Conservation (phyloP, 2,888 invertebrate species). For the Teleogryllus oceanicus region DNA sequence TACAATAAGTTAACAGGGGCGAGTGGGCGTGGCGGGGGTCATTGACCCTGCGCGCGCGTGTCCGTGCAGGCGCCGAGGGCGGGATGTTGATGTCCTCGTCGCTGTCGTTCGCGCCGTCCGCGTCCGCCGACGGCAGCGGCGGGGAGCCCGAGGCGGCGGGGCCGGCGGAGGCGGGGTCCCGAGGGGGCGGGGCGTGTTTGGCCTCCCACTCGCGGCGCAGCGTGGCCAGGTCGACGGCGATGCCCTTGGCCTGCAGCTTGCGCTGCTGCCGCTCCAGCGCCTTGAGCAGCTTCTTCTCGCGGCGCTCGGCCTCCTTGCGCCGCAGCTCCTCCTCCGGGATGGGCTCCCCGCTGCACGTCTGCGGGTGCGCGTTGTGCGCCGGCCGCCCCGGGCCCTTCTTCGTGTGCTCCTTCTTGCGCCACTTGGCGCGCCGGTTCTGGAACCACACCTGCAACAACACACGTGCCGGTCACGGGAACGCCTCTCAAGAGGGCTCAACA, state of each 20-base stretch:
- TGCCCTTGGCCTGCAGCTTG: conserved; percentile 86
- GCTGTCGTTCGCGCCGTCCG: background rate
- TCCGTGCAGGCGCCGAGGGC: too few species aligned
- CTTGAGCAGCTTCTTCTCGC: conserved; percentile 87
- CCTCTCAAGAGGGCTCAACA: too few species aligned
- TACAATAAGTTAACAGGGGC: background rate
- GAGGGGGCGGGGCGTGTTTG: conserved; percentile 50
- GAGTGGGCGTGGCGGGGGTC: background rate
- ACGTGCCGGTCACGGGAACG: background rate
- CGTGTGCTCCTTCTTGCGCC: conserved; percentile 98
- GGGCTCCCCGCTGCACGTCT: conserved; percentile 95
- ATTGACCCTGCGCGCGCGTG: conserved; percentile 21
- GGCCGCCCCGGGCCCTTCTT: conserved; percentile 98
- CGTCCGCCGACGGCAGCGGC: background rate
- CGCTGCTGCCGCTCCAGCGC: conserved; percentile 88
- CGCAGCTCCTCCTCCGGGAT: conserved; percentile 87
- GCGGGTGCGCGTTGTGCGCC: conserved; percentile 96
- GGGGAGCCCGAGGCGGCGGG: background rate
- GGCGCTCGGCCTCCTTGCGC: conserved; percentile 80
- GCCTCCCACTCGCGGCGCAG: conserved; percentile 80
- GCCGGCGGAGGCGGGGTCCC: conserved; percentile 61
- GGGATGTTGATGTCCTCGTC: conserved; percentile 34
- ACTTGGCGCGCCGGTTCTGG: conserved; percentile 97
- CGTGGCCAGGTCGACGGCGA: conserved; percentile 81
- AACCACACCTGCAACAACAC: conserved; percentile 87